Percentiles rank a stretch among this genome's conserved stretches.
phyloP scores from a whole-genome alignment of 1,140 invertebrate genomes.

The Drosophila gunungcola region DNA sequence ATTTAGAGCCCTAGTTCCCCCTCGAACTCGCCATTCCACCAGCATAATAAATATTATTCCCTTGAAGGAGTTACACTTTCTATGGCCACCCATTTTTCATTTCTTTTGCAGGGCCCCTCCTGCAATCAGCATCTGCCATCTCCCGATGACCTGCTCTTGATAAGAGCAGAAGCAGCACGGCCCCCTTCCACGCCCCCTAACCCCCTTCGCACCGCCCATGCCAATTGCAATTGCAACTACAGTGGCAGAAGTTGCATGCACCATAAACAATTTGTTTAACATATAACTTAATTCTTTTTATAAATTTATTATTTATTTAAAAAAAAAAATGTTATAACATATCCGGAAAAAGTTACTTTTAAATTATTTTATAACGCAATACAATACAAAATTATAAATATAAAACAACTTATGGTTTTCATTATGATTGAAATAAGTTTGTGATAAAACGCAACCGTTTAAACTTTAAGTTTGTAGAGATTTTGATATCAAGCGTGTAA shows the following conservation, averaged over 20 bases:
- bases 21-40: slow-evolving; percentile 1
- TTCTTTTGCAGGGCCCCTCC: slow-evolving; percentile 7
- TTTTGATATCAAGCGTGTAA: too few species aligned
- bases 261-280: background rate
- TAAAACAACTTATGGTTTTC: too few species aligned
- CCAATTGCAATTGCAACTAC: slow-evolving; percentile 57
- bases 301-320: too few species aligned
- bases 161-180: slow-evolving; percentile 44
- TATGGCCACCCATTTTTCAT: slow-evolving; percentile 44
- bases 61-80: slow-evolving; percentile 63
- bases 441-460: too few species aligned
- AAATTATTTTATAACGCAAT: too few species aligned
- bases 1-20: slow-evolving; percentile 17
- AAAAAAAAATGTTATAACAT: too few species aligned
- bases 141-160: slow-evolving; percentile 76
- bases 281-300: too few species aligned
- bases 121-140: slow-evolving; percentile 49
- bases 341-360: too few species aligned
- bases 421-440: too few species aligned
- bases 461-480: too few species aligned
- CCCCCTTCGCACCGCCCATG: slow-evolving; percentile 22
- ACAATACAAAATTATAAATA: too few species aligned
- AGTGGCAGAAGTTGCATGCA: slow-evolving; percentile 47
- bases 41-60: slow-evolving; percentile 43
- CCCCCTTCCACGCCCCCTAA: background rate